A percentile compares a stretch with the other conserved stretches of the same genome.
phyloP scores from a whole-genome alignment of 37 sponge, comb jelly and placozoan genomes.

The Diacarnus erythraeanus region DNA sequence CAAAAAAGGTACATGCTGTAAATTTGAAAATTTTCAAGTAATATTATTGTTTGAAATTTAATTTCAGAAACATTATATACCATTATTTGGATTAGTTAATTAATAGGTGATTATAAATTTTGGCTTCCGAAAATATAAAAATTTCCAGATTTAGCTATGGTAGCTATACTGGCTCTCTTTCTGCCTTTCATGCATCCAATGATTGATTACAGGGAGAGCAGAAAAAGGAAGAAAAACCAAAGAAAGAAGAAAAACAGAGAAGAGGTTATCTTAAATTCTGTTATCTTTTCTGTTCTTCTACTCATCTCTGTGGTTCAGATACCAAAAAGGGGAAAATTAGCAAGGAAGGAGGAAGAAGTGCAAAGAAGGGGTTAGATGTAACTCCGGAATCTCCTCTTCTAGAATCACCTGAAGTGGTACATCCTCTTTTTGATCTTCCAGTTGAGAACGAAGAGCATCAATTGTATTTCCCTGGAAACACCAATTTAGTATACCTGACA shows the following conservation, averaged over 20 bases:
- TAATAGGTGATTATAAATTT: too few species aligned
- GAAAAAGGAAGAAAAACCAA: constrained; percentile 25
- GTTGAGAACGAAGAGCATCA: constrained; percentile 10
- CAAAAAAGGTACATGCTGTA: background rate
- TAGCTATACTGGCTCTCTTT: background rate
- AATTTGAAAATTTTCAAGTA: background rate
- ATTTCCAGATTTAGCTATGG: background rate
- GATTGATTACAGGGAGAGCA: background rate
- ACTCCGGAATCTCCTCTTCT: background rate
- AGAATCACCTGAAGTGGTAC: background rate
- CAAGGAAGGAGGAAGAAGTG: background rate
- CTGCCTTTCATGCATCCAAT: background rate
- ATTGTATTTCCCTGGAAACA: constrained; percentile 17
- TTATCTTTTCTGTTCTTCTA: background rate
- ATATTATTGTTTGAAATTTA: background rate
- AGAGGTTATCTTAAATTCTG: constrained; percentile 4
- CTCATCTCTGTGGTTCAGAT: background rate
- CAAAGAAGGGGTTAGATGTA: constrained; percentile 2
- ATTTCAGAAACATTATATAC: too few species aligned
- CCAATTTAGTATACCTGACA: background rate
- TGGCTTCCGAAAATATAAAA: too few species aligned
- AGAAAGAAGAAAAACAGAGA: constrained; percentile 32
- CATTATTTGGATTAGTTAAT: too few species aligned
- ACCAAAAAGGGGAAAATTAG: constrained; percentile 6
- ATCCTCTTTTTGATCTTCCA: constrained; percentile 8